Evolutionary conservation across 2,888 invertebrate genomes (phyloP), one percentile per base, ranked within the genome.

Genomic region (Alloscopus bannaensis): DNA sequence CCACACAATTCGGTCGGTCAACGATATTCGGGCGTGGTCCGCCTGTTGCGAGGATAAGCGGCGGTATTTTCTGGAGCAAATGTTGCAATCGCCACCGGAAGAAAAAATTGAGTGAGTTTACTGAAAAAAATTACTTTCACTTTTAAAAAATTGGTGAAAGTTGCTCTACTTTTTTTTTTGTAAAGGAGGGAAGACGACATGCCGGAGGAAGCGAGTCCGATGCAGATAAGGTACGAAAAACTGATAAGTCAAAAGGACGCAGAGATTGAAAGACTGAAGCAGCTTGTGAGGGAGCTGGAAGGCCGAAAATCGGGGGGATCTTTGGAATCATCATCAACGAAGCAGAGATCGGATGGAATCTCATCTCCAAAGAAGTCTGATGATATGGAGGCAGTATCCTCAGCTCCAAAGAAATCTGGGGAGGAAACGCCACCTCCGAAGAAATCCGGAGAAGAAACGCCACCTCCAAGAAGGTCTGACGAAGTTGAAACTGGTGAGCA

Each of bases 21-120:
- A 70, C 59, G 82, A 82, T 40, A 22, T 81, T n/a, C 65, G 82
- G 52, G 55, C 82, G 3, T 82, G 82, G 82, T 69, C 78, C 47
- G 13, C 71, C 3, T 78, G 66, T 40, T 36, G 47, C n/a, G 70
- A 62, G 8, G 69, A 77, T 24, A 57, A 75, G 26, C 64, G 78
- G 24, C 65, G 55, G 11, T 77, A 82, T 60, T 82, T 82, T 28
- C 36, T 75, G 0, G 78, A 82, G 28, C 77, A 82, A 31, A 70
- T 77, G 77, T 16, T 55, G 13, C 16, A 18, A 29, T 13, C 22
- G 62, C 8, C 20, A 4, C 40, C 62, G 1, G 29, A 3, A 28
- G 42, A 20, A 57, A 13, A 8, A 8, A 24, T 59, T 16, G 60
- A 42, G n/a, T 31, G 60, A 59, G 22, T 68, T 36, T 24, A 68